Evolutionary conservation across 2,888 invertebrate genomes (phyloP), one percentile per base, ranked within the genome.

Genomic region (Pollenia labialis): DNA sequence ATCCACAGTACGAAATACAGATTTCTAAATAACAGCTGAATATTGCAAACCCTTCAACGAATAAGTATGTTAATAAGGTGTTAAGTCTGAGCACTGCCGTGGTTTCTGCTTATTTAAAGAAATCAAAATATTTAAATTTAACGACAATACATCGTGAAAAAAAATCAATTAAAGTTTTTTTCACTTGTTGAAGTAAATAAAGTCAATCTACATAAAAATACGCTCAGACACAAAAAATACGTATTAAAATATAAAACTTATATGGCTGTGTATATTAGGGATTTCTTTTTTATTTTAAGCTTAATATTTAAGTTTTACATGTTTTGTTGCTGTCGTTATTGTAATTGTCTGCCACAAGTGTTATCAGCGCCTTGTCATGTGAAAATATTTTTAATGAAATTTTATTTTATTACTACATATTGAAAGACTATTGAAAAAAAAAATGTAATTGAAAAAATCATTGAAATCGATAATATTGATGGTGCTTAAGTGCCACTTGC

Each of bases 401-500:
- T 77, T 83, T 69, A 32, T 32, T 66, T 56, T 79, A 48, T 64
- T 48, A 81, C 64, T 16, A 8, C 48, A 74, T n/a, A 48, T 42
- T 64, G 58, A 68, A 68, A 54, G 44, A 71, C 71, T 71, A 18
- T 60, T 62, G 23, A 54, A 46, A 44, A 76, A 81, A 69, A 82
- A 46, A 52, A 69, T 46, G 50, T 66, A 62, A 68, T 85, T 74
- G 64, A 83, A 77, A 81, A 72, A 76, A 48, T 80, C 79, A 80
- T 76, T 83, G 64, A 76, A 75, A 80, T 80, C 81, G 81, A 81
- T 85, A 81, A 81, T 74, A 62, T 68, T 42, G 81, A 68, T 74
- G 60, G 68, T 58, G 60, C 60, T 82, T 56, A 71, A 83, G 80
- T 80, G 71, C 40, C 75, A 86, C 82, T 86, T 86, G 83, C 83